Percentiles rank a stretch among this genome's conserved stretches.
phyloP scores from a whole-genome alignment of 2,113 vertebrate genomes.

The Hydrolagus affinis region DNA sequence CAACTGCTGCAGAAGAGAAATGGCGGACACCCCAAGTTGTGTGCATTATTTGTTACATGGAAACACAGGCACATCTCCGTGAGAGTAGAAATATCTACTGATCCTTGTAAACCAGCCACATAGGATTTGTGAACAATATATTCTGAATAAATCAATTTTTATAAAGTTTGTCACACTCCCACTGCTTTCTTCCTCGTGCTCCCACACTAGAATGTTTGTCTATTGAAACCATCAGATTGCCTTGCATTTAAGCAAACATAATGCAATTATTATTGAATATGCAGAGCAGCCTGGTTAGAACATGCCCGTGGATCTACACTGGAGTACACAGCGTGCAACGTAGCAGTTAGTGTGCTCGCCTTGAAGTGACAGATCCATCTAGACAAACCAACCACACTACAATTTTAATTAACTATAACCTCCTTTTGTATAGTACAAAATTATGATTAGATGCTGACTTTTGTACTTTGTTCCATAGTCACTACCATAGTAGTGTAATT shows the following conservation, averaged over 20 bases:
- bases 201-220: neutral
- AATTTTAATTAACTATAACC: too few relatives aligned
- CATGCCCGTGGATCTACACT: neutral
- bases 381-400: too few relatives aligned
- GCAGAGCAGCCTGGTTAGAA: neutral
- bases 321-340: too few relatives aligned
- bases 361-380: too few relatives aligned
- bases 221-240: neutral
- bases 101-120: constrained; percentile 34
- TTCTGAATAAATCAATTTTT: neutral
- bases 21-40: constrained; percentile 99
- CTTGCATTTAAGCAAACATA: neutral
- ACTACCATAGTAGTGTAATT: too few relatives aligned
- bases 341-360: too few relatives aligned
- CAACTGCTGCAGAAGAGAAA: constrained; percentile 99
- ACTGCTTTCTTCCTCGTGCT: neutral
- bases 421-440: neutral
- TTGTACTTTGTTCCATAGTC: too few relatives aligned
- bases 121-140: neutral
- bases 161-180: neutral
- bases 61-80: constrained; percentile 69
- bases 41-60: constrained; percentile 93
- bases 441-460: neutral
- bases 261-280: constrained; percentile 40
- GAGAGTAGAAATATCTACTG: constrained; percentile 48